Base-by-base conservation (phyloP, 2,888 invertebrate species). In the Blastobasis lacticolella region DNA sequence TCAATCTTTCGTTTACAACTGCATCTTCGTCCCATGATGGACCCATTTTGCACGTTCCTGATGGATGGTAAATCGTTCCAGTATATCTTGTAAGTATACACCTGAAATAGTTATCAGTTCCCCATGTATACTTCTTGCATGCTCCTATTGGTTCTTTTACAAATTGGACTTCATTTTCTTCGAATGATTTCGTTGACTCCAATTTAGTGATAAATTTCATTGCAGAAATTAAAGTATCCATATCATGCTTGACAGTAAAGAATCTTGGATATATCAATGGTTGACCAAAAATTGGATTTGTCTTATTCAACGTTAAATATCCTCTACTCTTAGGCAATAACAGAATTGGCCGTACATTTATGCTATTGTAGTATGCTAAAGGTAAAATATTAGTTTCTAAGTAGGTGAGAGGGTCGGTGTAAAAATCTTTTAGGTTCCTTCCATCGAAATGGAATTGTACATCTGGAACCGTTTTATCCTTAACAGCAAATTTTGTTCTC, bases 211-310 rank as follows among this genome's bases (percentile, higher is more conserved):
- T 88, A 60, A 91, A 90, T 62, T 90, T 89, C 10, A 92, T 78
- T 4, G 91, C 92, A 58, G 90, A 89, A 8, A 92, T 80, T 61
- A 93, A 83, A 23, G 89, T 85, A 41, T 89, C 75, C 4, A 92
- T 66, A 69, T 94, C 94, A 9, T 89, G 83, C 62, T 89, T 78
- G n/a, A 88, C 83, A 5, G 88, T 88, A 54, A 92, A 92, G 50
- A 91, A 92, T 61, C 90, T 91, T 0, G 95, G 92, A 64, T 92
- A 91, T 56, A 96, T 92, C 49, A 92, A 67, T 0, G 95, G 95
- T 54, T 90, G 87, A 0, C 93, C 92, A 64, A 90, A 90, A 44
- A 72, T 81, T 0, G 95, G 95, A 81, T 95, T 90, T 0, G 90
- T 90, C 44, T 82, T 84, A 64, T 92, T 92, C 8, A 96, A 75